Evolutionary conservation across 2,797 vertebrate species (phyloP).

Genomic region (Rhinogobio ventralis): DNA sequence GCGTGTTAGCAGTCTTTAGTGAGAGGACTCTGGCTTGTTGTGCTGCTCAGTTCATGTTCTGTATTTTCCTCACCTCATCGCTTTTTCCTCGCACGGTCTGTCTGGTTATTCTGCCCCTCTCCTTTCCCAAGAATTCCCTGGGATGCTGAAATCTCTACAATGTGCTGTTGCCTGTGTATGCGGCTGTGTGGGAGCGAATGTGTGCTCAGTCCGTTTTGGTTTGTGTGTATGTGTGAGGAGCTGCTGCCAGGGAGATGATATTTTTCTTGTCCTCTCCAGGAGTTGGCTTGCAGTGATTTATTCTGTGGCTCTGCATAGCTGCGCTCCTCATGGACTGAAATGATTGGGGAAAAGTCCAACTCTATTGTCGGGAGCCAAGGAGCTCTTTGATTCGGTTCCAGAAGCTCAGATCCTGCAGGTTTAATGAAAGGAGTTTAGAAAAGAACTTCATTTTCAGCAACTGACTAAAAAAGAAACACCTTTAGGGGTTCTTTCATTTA

Average conservation of each 20-base stretch:
- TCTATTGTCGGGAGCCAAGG: conserved; percentile 44
- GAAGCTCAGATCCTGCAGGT: conserved; percentile 34
- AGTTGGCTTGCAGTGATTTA: conserved; percentile 50
- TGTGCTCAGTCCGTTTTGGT: conserved; percentile 3
- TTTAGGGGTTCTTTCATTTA: background rate
- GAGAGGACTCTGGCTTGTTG: conserved; percentile 18
- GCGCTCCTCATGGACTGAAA: conserved; percentile 39
- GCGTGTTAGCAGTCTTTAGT: background rate
- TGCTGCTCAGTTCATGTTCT: conserved; percentile 15
- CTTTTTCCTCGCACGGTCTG: conserved; percentile 16
- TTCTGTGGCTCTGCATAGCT: conserved; percentile 45
- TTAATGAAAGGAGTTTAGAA: conserved; percentile 36
- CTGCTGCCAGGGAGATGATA: conserved; percentile 39
- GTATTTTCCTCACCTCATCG: conserved; percentile 3
- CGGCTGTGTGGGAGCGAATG: conserved; percentile 1
- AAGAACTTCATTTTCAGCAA: conserved; percentile 16
- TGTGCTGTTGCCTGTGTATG: background rate
- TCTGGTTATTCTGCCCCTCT: conserved; percentile 44
- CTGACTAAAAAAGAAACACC: background rate
- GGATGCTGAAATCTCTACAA: conserved; percentile 30
- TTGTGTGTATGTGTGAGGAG: conserved; percentile 5
- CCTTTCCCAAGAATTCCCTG: conserved; percentile 25
- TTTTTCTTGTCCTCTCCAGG: conserved; percentile 50
- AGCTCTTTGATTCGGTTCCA: conserved; percentile 56
- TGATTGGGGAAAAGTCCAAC: conserved; percentile 44